Evolutionary conservation across 1,140 invertebrate species (phyloP).

Genomic region (Anoplophora glabripennis): DNA sequence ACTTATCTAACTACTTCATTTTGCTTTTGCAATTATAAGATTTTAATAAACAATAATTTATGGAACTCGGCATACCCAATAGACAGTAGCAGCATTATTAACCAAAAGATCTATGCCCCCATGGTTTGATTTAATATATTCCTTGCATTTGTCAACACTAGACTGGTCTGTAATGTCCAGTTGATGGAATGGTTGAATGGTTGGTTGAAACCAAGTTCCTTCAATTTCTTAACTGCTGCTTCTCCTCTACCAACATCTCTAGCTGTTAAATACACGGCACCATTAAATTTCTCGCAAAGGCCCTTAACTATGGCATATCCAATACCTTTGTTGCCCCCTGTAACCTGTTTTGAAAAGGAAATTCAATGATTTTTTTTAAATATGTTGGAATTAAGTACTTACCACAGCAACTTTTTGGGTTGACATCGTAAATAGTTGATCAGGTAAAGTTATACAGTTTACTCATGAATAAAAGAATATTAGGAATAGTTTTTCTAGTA

Average conservation of each 20-base stretch:
- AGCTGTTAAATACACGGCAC: slow-evolving; percentile 57
- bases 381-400: too few relatives aligned
- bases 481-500: too few relatives aligned
- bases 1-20: too few relatives aligned
- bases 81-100: slow-evolving; percentile 82
- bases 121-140: slow-evolving; percentile 39
- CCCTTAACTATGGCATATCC: slow-evolving; percentile 65
- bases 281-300: slow-evolving; percentile 57
- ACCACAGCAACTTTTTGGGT: too few relatives aligned
- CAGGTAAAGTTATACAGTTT: too few relatives aligned
- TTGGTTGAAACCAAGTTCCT: slow-evolving; percentile 52
- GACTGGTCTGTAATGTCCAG: slow-evolving; percentile 57
- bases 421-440: too few relatives aligned
- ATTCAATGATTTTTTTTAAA: too few relatives aligned
- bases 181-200: slow-evolving; percentile 58
- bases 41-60: too few relatives aligned
- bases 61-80: slow-evolving; percentile 57
- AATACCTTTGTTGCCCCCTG: slow-evolving; percentile 71
- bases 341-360: slow-evolving; percentile 49
- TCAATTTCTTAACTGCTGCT: slow-evolving; percentile 53
- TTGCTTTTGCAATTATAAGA: too few relatives aligned
- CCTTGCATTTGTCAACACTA: slow-evolving; percentile 53
- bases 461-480: too few relatives aligned
- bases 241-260: slow-evolving; percentile 53
- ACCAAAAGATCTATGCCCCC: slow-evolving; percentile 19